Conservation (phyloP, 1,140 invertebrate genomes). For the Frieseomelitta varia region DNA sequence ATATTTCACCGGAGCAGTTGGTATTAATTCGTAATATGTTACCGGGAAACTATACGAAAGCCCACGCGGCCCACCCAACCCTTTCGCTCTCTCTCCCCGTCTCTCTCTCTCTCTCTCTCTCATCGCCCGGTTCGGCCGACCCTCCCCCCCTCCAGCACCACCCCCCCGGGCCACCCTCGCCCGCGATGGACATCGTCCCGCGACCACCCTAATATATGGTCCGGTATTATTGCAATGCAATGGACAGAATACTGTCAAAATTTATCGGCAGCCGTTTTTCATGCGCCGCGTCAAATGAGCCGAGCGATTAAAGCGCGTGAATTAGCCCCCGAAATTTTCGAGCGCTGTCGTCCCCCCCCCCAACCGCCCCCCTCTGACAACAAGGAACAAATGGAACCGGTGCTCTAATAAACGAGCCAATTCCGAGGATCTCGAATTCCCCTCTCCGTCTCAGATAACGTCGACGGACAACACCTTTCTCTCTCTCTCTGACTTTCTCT, state of each 20-base stretch:
- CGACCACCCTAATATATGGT: slow-evolving; percentile 81
- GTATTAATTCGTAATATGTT: slow-evolving; percentile 84
- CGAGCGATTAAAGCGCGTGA: slow-evolving; percentile 81
- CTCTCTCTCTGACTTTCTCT: too few species aligned
- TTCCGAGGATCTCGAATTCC: neutral
- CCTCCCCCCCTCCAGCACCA: slow-evolving; percentile 55
- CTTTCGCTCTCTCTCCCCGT: slow-evolving; percentile 13
- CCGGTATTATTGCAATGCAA: slow-evolving; percentile 83
- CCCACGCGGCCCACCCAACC: slow-evolving; percentile 57
- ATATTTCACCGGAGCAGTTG: slow-evolving; percentile 83
- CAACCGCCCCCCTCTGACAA: too few species aligned
- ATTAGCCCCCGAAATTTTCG: slow-evolving; percentile 78
- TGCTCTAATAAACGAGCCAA: slow-evolving; percentile 40
- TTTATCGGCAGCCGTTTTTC: slow-evolving; percentile 83
- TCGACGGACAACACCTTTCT: neutral
- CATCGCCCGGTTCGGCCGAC: slow-evolving; percentile 10
- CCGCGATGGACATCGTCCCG: slow-evolving; percentile 63
- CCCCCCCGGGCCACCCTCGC: slow-evolving; percentile 59
- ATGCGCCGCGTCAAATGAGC: slow-evolving; percentile 81
- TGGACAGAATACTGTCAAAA: slow-evolving; percentile 83
- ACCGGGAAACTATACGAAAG: slow-evolving; percentile 82
- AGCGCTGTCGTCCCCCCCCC: slow-evolving; percentile 53
- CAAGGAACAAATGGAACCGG: slow-evolving; percentile 57
- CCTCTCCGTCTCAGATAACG: slow-evolving; percentile 11
- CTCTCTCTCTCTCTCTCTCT: slow-evolving; percentile 19